Base-by-base conservation (phyloP, 2,888 invertebrate genomes). In the Euzophera pinguis region DNA sequence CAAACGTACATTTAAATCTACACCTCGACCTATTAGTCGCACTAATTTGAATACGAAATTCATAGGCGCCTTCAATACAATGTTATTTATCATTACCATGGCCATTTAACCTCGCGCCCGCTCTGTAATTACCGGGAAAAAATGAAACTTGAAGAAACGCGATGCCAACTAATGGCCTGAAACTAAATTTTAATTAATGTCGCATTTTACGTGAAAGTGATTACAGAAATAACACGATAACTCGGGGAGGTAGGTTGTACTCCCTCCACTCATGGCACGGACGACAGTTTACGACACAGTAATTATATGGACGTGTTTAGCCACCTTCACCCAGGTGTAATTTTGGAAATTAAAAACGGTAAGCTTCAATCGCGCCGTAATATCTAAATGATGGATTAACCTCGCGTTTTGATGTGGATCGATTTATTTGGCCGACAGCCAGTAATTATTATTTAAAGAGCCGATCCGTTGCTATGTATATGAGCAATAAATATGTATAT, bases 161-260 rank as follows among this genome's bases (percentile, higher is more conserved):
- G 84, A 87, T 78, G 81, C 78, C 78, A 72, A 85, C 88, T 88
- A 89, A 90, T 88, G 89, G 88, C 68, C 88, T 88, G 87, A 87
- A 89, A 87, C 90, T 89, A 90, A 90, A 90, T 89, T 90, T 91
- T 91, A 90, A 91, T 90, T 91, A 91, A 86, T 90, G 87, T 87
- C 89, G 88, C 87, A 86, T 88, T 89, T 81, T 84, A 88, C 75
- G 75, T 87, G 84, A 84, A 86, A 88, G 86, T 90, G 87, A 90
- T 90, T 90, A 90, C 81, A 81, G 78, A 81, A 86, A 81, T 85
- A 88, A 89, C 84, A 81, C 87, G 87, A 85, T 84, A 85, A 79
- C 80, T 70, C 70, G 75, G 73, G 70, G 69, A 67, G 71, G 71
- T 69, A 64, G 66, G 65, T 57, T 63, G 64, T 70, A 65, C 63